Conservation (phyloP, 2,113 vertebrate genomes). For the Ceyx cyanopectus region DNA sequence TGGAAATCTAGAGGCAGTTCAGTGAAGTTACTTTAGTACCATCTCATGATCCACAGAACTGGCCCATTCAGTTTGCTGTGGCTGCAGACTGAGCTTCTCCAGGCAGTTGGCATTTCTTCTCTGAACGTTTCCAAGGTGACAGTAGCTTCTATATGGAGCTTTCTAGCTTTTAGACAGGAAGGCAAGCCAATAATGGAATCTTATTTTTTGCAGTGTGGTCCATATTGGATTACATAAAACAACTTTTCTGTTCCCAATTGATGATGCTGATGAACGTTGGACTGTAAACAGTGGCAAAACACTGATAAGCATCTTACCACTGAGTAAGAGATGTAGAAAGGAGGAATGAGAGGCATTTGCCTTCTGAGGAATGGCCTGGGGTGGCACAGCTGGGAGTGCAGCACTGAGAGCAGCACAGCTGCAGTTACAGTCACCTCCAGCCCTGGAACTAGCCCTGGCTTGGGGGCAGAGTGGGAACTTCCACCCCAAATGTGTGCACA, state of each 20-base stretch:
- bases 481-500: neutral
- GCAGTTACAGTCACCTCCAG: neutral
- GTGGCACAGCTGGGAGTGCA: neutral
- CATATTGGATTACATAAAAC: slow-evolving; percentile 6
- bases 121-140: slow-evolving; percentile 72
- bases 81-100: neutral
- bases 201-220: neutral
- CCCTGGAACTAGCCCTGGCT: neutral
- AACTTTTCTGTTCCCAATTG: neutral
- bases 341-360: neutral
- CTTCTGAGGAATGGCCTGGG: neutral
- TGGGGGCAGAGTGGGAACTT: neutral
- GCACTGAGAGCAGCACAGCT: neutral
- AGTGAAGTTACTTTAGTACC: neutral
- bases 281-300: neutral
- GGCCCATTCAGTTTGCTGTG: neutral
- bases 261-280: neutral
- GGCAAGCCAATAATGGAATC: slow-evolving; percentile 44
- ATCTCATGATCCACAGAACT: neutral
- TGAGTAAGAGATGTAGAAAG: neutral
- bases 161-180: slow-evolving; percentile 44
- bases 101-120: slow-evolving; percentile 26
- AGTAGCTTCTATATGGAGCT: slow-evolving; percentile 56
- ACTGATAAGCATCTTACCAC: neutral
- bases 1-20: neutral